Conservation (phyloP, 2,888 invertebrate genomes). For the Bugulina stolonifera region DNA sequence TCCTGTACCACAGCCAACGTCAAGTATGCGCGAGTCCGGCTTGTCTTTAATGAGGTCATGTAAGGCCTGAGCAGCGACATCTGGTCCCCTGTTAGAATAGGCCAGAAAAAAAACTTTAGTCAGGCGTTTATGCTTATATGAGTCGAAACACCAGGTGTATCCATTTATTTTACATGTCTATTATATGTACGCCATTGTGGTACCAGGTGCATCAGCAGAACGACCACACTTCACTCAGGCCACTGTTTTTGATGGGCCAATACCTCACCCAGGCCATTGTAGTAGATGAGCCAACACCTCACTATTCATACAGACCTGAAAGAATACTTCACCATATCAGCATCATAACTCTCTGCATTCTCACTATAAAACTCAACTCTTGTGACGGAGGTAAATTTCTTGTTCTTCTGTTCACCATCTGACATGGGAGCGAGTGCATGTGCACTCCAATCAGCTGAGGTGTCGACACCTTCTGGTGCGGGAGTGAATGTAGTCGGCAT, state of each 20-base stretch:
- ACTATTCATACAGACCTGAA: background rate
- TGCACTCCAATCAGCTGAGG: background rate
- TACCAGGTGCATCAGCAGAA: too few species aligned
- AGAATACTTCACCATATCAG: slow-evolving; percentile 13
- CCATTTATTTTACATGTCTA: too few species aligned
- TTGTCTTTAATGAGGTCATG: background rate
- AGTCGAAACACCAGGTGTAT: too few species aligned
- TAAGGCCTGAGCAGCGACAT: slow-evolving; percentile 2
- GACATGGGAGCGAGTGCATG: background rate
- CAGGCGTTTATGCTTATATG: background rate
- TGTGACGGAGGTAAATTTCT: background rate
- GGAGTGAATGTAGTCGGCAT: slow-evolving; percentile 4
- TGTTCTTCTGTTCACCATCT: background rate
- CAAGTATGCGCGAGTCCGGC: background rate
- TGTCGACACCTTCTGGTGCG: background rate
- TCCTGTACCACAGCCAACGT: slow-evolving; percentile 19
- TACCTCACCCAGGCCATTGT: too few species aligned
- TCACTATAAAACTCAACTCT: slow-evolving; percentile 12
- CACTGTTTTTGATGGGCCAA: too few species aligned
- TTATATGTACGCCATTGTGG: too few species aligned
- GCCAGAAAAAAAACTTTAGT: too few species aligned
- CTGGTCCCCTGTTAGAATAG: slow-evolving; percentile 8
- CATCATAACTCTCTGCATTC: slow-evolving; percentile 3
- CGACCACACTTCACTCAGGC: too few species aligned
- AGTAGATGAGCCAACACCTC: too few species aligned